These are phyloP conservation scores for Caiman crocodilus DNA, from an alignment of 2,797 vertebrate genomes.

Conservation along the genomic window DNA sequence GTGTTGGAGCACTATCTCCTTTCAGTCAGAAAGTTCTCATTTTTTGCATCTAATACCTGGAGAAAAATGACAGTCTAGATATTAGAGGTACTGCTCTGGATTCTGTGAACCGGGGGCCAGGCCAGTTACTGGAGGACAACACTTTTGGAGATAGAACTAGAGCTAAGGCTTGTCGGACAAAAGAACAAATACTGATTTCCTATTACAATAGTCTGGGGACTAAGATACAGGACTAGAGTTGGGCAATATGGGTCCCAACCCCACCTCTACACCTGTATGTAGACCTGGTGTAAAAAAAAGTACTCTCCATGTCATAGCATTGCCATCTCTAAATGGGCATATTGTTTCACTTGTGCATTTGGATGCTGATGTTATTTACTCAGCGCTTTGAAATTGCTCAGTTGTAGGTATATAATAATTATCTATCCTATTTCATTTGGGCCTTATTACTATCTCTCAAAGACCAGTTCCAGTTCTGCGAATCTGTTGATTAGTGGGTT, in stretches of 20 bases:
- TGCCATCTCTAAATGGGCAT: not conserved
- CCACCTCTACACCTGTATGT: not conserved
- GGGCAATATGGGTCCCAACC: not conserved
- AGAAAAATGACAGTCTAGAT: not conserved
- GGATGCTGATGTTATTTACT: not conserved
- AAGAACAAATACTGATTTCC: not conserved
- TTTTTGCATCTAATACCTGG: not conserved
- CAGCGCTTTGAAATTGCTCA: not conserved
- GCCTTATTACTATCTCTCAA: not conserved
- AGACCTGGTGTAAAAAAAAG: not conserved
- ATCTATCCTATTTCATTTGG: rapidly evolving
- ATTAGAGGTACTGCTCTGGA: rapidly evolving
- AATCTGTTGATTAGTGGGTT: not conserved
- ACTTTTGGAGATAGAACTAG: not conserved
- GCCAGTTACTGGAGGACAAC: not conserved
- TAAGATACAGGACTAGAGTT: not conserved
- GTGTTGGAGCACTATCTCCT: not conserved
- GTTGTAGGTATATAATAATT: not conserved
- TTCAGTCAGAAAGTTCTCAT: not conserved
- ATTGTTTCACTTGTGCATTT: not conserved
- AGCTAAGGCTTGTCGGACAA: not conserved
- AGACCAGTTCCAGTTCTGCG: not conserved
- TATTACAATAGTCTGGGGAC: rapidly evolving
- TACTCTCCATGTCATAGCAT: not conserved
- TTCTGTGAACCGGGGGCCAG: not conserved